Evolutionary conservation across 2,888 invertebrate genomes (phyloP).

Genomic region (Mythimna albipuncta): DNA sequence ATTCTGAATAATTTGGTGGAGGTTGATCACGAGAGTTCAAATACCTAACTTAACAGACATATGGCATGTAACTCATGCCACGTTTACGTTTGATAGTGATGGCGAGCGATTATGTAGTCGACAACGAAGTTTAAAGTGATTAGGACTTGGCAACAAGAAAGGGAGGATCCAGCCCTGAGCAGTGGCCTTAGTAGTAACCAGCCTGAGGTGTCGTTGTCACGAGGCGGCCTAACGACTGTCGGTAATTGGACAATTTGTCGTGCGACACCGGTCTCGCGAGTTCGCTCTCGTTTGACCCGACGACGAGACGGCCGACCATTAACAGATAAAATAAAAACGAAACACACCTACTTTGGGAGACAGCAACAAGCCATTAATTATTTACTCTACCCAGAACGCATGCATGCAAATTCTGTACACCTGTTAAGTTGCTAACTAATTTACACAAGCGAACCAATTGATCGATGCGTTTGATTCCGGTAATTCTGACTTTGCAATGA

Average conservation of each 20-base stretch:
- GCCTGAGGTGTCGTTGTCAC: conserved; percentile 66
- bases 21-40: background rate
- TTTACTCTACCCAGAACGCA: conserved; percentile 40
- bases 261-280: conserved; percentile 66
- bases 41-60: background rate
- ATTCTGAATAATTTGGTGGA: background rate
- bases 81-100: background rate
- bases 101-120: background rate
- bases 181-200: conserved; percentile 22
- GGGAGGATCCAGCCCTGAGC: conserved; percentile 40
- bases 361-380: conserved; percentile 44
- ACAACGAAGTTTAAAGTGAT: background rate
- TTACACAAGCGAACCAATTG: conserved; percentile 25
- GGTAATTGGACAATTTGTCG: conserved; percentile 82
- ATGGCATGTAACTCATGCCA: too few relatives aligned
- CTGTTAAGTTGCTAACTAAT: conserved; percentile 39
- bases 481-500: conserved; percentile 17
- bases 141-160: conserved; percentile 40
- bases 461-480: conserved; percentile 30
- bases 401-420: conserved; percentile 34
- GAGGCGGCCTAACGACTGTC: conserved; percentile 74
- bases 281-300: conserved; percentile 60
- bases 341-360: conserved; percentile 35
- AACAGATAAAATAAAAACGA: conserved; percentile 47
- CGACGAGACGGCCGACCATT: conserved; percentile 28